Evolutionary conservation across 1,140 invertebrate genomes (phyloP).

Genomic region (Orchesella cincta): DNA sequence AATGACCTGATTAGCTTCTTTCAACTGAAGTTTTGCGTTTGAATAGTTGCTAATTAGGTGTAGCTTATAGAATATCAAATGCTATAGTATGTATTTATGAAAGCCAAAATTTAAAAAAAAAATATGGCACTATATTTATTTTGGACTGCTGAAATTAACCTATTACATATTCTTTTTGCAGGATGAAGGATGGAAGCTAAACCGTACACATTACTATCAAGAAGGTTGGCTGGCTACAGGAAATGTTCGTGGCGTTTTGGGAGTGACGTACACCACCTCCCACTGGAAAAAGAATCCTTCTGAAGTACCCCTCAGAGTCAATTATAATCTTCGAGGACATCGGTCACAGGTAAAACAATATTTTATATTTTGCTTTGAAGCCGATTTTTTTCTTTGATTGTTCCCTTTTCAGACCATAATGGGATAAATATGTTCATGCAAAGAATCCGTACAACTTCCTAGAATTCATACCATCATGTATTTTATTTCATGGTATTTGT

Average conservation of each 20-base stretch:
- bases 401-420: too few species aligned
- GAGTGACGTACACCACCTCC: constrained; percentile 92
- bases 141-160: constrained; percentile 4
- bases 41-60: too few species aligned
- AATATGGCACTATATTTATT: too few species aligned
- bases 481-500: too few species aligned
- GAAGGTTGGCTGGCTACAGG: constrained; percentile 97
- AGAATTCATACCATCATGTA: too few species aligned
- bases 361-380: not conserved
- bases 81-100: too few species aligned
- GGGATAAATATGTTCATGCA: too few species aligned
- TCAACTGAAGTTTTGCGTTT: too few species aligned
- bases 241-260: constrained; percentile 89
- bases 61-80: too few species aligned
- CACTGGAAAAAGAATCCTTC: constrained; percentile 75
- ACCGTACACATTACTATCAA: constrained; percentile 93
- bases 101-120: too few species aligned
- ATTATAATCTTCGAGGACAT: constrained; percentile 96
- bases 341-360: constrained; percentile 79
- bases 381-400: constrained; percentile 1
- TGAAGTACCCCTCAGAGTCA: constrained; percentile 83
- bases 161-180: constrained; percentile 57
- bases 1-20: too few species aligned
- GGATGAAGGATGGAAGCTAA: constrained; percentile 91
- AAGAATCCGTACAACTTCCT: too few species aligned